Evolutionary conservation across 2,797 vertebrate genomes (phyloP).

Genomic region (Odontamblyopus rebecca): DNA sequence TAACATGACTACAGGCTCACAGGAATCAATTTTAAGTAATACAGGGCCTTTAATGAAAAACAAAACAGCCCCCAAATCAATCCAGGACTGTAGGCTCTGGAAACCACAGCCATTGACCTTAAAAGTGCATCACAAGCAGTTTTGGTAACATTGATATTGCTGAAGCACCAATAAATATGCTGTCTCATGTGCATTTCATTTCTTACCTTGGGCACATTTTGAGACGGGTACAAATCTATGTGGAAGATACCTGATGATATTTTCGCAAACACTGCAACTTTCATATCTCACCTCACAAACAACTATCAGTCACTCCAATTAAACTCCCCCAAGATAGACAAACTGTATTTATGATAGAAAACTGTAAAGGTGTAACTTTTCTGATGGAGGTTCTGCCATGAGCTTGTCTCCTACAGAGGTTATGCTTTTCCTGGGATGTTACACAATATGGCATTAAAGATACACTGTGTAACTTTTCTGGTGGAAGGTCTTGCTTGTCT

Average conservation of each 20-base stretch:
- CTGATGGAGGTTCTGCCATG: too few relatives aligned
- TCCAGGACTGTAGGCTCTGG: not conserved
- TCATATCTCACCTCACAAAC: not conserved
- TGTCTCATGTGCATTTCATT: constrained; percentile 3
- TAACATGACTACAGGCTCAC: too few relatives aligned
- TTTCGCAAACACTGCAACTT: not conserved
- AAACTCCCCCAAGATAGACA: constrained; percentile 12
- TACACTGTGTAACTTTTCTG: too few relatives aligned
- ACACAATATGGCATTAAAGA: too few relatives aligned
- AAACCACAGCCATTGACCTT: constrained; percentile 1
- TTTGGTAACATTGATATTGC: not conserved
- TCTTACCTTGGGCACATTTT: not conserved
- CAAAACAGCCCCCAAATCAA: not conserved
- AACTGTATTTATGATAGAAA: constrained; percentile 9
- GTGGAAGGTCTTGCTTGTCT: too few relatives aligned
- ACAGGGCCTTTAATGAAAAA: not conserved
- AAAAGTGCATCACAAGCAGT: constrained; percentile 2
- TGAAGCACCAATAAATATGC: not conserved
- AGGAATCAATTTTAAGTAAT: too few relatives aligned
- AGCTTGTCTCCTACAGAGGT: too few relatives aligned
- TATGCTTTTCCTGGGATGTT: too few relatives aligned
- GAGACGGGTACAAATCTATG: not conserved
- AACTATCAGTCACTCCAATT: constrained; percentile 9
- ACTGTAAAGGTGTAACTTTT: too few relatives aligned
- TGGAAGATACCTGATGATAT: not conserved